Conservation (phyloP, 2,888 invertebrate genomes). For the Blastobasis adustella region DNA sequence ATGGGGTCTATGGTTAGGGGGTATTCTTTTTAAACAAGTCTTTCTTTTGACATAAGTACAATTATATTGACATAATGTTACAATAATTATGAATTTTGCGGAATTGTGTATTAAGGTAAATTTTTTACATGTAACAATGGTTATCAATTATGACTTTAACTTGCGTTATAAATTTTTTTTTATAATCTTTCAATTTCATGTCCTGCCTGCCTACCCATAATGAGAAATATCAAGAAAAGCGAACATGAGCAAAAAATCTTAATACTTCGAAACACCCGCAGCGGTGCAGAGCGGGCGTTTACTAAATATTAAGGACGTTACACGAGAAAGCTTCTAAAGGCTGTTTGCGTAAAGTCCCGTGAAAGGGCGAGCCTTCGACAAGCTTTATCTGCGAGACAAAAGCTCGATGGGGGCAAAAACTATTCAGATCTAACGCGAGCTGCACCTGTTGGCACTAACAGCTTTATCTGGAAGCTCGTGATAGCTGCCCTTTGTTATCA, state of each 20-base stretch:
- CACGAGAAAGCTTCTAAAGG: conserved; percentile 41
- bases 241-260: not conserved
- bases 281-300: conserved; percentile 29
- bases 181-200: no score
- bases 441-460: conserved; percentile 45
- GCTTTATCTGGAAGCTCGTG: not conserved
- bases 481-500: not conserved
- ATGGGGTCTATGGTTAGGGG: no score
- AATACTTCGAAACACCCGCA: not conserved
- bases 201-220: no score
- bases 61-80: no score
- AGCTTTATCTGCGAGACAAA: conserved; percentile 32
- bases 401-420: conserved; percentile 38
- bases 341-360: conserved; percentile 29
- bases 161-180: no score
- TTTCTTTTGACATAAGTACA: no score
- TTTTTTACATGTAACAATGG: no score
- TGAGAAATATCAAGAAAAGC: no score
- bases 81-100: no score
- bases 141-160: no score
- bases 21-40: no score
- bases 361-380: conserved; percentile 16
- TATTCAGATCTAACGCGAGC: conserved; percentile 38
- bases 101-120: no score
- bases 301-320: conserved; percentile 48